Base-by-base conservation (phyloP, 2,797 vertebrate genomes). In the Etheostoma perlongum region DNA sequence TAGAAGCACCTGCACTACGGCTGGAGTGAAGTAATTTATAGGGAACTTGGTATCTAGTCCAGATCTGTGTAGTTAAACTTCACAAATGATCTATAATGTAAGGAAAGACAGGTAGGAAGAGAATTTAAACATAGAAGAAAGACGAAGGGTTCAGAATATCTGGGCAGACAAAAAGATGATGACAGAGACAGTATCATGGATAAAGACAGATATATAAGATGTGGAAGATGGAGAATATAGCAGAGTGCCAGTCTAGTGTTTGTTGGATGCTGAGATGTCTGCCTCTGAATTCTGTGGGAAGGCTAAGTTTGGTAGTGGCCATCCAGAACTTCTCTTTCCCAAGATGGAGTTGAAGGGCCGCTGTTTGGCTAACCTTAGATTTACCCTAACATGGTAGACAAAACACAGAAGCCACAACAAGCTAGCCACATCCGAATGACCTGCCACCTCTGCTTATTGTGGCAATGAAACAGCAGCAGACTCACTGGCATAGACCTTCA, bases 401-500 rank as follows among this genome's bases (percentile, higher is more conserved):
- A 88, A 88, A 87, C 67, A 76, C 82, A 88, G 86, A 86, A 83
- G 72, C 79, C 63, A 83, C 79, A 83, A 70, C 68, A 77, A 76
- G 58, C 42, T 3, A 16, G 71, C 74, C 84, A 84, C 74, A 72
- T 79, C 78, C 72, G 85, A 87, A 85, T 83, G 84, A 84, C 78
- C 84, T 88, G 88, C 83, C 88, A 88, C 89, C 85, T 93, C 82
- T 33, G 67, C 76, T 91, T 88, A 85, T 53, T 57, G 61, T 69
- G 82, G 78, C 82, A 54, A 68, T 47, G 65, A 75, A 86, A 64
- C 73, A 86, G 85, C 76, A 66, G 71, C 63, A 74, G 64, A 59
- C 60, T 64, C 54, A 69, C 68, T 75, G 77, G 77, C 54, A 74
- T 21, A 10, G 21, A 61, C 13, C 30, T 14, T 11, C 82, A 67